phyloP scores from a whole-genome alignment of 2,797 vertebrate species.

The Spheniscus humboldti region DNA sequence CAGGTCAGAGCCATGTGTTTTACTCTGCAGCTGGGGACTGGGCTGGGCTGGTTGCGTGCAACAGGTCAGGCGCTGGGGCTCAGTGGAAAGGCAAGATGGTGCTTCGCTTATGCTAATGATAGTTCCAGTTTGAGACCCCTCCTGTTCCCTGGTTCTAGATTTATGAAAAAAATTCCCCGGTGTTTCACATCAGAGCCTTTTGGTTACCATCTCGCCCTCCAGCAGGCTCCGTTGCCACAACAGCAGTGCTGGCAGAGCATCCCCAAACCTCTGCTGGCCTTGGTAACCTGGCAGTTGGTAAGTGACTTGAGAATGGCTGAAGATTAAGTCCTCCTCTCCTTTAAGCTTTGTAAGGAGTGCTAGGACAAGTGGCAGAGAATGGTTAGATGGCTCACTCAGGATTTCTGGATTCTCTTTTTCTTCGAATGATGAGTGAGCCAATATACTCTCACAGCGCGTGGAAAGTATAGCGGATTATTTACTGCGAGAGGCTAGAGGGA shows the following conservation, averaged over 20 bases:
- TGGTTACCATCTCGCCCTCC: neutral
- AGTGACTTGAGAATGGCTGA: neutral
- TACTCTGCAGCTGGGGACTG: neutral
- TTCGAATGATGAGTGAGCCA: neutral
- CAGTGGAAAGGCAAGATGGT: neutral
- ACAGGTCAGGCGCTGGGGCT: too few relatives aligned
- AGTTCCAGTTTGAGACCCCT: neutral
- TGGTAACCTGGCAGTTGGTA: neutral
- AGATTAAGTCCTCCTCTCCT: neutral
- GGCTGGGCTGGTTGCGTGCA: neutral
- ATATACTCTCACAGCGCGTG: neutral
- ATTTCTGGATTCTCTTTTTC: neutral
- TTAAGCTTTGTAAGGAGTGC: neutral
- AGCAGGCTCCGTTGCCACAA: neutral
- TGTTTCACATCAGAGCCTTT: neutral
- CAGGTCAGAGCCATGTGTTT: neutral
- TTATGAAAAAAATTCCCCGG: neutral
- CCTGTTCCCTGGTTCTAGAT: neutral
- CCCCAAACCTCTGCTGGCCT: neutral
- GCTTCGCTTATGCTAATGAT: accelerated
- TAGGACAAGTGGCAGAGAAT: neutral
- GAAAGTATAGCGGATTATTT: accelerated
- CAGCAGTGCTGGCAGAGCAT: neutral
- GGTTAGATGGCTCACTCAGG: neutral
- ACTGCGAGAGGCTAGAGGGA: accelerated